Evolutionary conservation across 1,140 invertebrate genomes (phyloP), one percentile per base, ranked within the genome.

Genomic region (Drosophila eugracilis): DNA sequence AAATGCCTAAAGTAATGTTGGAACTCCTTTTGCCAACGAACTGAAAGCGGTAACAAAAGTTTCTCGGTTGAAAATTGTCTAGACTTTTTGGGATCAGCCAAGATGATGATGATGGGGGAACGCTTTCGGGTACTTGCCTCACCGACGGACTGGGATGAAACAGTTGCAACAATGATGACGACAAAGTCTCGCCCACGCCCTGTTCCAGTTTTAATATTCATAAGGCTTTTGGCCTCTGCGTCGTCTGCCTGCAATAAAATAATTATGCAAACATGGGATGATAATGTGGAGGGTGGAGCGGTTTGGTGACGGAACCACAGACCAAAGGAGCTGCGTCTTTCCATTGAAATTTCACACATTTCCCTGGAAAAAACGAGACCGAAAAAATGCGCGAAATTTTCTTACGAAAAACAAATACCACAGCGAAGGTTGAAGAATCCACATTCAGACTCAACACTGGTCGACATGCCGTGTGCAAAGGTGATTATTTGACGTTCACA

Each of bases 401-500:
- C 77, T 66, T 67, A 55, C 62, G 77, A 85, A 85, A 85, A 81
- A 44, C 77, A 81, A 86, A 85, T 34, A 85, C 41, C 5, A 3
- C 22, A 15, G 22, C 15, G 52, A 32, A 54, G 67, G 26, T 24
- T 26, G 28, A 9, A 10, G 59, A 49, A 14, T 53, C 42, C 12
- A 49, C 6, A 30, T 17, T 7, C 15, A 47, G 26, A 30, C 37
- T 4, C 32, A 22, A 39, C 37, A 28, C 9, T 30, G 17, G 55
- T 60, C 49, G 60, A 49, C 62, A 77, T 85, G 66, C 65, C 81
- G 77, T 80, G 83, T 75, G 69, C 55, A 39, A 55, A 81, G 83
- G 77, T 81, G 77, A 86, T 86, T 86, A 88, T 86, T 86, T 88
- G 81, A 86, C 77, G 83, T 86, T 88, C 83, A 88, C 81, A 86